phyloP scores from a whole-genome alignment of 1,140 invertebrate species.

The Brachionus plicatilis region DNA sequence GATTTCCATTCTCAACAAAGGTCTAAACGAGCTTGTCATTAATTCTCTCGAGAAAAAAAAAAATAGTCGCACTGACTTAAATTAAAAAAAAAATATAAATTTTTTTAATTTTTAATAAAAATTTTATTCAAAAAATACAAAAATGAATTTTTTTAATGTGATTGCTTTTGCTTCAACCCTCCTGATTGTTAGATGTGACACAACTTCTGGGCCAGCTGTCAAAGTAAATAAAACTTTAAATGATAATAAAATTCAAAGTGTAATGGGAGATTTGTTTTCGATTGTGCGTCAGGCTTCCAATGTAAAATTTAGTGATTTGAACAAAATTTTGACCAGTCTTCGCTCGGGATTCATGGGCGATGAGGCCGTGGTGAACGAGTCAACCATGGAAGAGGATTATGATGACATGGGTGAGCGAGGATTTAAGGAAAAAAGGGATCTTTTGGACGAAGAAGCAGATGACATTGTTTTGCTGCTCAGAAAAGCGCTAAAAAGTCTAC shows the following conservation, averaged over 20 bases:
- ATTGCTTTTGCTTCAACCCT: not conserved
- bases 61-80: not conserved
- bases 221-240: not conserved
- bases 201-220: not conserved
- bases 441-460: not conserved
- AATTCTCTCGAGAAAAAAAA: not conserved
- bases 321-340: not conserved
- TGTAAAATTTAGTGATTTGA: not conserved
- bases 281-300: not conserved
- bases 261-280: not conserved
- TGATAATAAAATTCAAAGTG: constrained; percentile 1
- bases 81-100: not conserved
- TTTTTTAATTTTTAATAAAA: not conserved
- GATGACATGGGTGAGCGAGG: not conserved
- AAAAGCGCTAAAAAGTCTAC: not conserved
- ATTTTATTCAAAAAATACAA: not conserved
- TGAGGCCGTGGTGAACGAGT: not conserved
- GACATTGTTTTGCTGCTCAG: not conserved
- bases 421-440: not conserved
- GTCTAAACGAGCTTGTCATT: not conserved
- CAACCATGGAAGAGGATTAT: not conserved
- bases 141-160: not conserved
- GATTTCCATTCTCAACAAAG: not conserved
- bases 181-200: not conserved
- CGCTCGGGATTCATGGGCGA: not conserved